These are phyloP conservation scores for Nannobrachium achirus DNA, from an alignment of 2,113 vertebrate genomes.

Conservation along the genomic window DNA sequence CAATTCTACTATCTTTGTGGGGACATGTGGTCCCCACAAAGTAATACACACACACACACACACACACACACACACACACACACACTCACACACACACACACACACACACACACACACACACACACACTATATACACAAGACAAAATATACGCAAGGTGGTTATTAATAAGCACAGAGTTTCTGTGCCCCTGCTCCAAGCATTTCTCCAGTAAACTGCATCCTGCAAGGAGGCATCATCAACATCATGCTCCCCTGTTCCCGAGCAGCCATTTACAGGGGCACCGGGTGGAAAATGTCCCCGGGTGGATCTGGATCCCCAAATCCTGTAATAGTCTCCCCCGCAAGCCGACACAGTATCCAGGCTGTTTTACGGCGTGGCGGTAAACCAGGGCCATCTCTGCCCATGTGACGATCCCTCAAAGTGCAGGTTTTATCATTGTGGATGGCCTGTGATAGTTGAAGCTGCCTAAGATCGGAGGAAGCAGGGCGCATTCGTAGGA, in stretches of 20 bases:
- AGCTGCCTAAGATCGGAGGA: too few species aligned
- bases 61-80: conserved; percentile 38
- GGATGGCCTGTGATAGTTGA: conserved; percentile 5
- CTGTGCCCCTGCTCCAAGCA: conserved; percentile 53
- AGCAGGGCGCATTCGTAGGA: conserved; percentile 1
- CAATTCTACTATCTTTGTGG: too few species aligned
- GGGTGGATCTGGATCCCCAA: conserved; percentile 59
- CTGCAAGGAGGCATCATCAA: conserved; percentile 62
- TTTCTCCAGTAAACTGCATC: conserved; percentile 52
- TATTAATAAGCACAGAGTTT: conserved; percentile 63
- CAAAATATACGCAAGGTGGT: conserved; percentile 46
- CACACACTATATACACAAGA: conserved; percentile 32
- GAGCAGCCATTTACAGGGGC: conserved; percentile 60
- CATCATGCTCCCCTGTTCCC: conserved; percentile 29
- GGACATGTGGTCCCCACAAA: too few species aligned
- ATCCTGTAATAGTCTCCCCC: conserved; percentile 49
- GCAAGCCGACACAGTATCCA: conserved; percentile 29
- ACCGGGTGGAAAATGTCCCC: conserved; percentile 64
- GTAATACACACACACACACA: background rate
- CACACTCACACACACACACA: background rate
- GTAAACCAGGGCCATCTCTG: background rate
- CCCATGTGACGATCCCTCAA: conserved; percentile 48
- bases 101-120: conserved; percentile 15
- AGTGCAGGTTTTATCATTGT: conserved; percentile 59
- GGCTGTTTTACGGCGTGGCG: conserved; percentile 55